Evolutionary conservation across 1,140 invertebrate genomes (phyloP), one percentile per base, ranked within the genome.

Genomic region (Teleopsis dalmanni): DNA sequence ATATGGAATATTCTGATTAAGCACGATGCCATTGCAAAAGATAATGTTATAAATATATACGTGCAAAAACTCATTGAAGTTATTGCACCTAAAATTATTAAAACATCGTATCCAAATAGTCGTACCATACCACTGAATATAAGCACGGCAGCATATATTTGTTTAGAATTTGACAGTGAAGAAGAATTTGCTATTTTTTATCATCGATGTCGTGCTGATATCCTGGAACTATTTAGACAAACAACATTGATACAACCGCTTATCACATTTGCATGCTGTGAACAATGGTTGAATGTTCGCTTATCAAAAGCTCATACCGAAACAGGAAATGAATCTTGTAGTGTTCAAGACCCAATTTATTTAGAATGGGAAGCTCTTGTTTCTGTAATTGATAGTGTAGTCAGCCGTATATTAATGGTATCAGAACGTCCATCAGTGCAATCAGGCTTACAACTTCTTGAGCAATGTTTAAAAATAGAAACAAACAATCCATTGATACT

Each of bases 161-260:
- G 85, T 46, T 73, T 88, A 31, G 91, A 95, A 70, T 93, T 91
- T 71, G 91, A 95, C 64, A 84, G 83, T 37, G 90, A 95, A 61
- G 90, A 94, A 63, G 91, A 95, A 58, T 96, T 91, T 60, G 79
- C 80, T 13, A 67, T 80, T 1, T 92, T 89, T 65, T 91, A 87
- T 61, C 82, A 82, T 72, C 76, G 88, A 53, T 85, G 82, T 55
- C 75, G 85, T 38, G 82, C 81, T 31, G 87, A 90, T 60, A 74
- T 90, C 34, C 64, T 88, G 13, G 87, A 91, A 60, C 82, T 84
- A 57, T 85, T 90, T 57, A 82, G 87, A 38, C 78, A 84, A 54
- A 82, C 86, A 2, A 91, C 89, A 16, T 73, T 84, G 36, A 80
- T 91, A 1, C 81, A 84, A 10, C 89, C 90, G 1, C 61, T 87